phyloP scores from a whole-genome alignment of 1,140 invertebrate genomes.

The Aphaenogaster floridana region DNA sequence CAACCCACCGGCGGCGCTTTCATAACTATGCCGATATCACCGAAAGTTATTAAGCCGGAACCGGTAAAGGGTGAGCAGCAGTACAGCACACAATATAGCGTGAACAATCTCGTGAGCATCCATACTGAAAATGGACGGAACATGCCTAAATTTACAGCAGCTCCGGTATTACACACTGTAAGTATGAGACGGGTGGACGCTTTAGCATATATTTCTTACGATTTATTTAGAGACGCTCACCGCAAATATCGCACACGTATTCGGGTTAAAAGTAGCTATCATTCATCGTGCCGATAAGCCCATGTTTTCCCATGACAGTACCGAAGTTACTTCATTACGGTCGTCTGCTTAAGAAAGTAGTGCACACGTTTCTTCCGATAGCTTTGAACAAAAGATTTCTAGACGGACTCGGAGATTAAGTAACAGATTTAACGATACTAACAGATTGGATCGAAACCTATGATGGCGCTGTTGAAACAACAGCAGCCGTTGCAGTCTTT shows the following conservation, averaged over 20 bases:
- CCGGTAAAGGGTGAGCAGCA: constrained; percentile 82
- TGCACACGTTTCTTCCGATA: constrained; percentile 16
- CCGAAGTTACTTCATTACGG: not conserved
- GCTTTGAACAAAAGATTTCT: constrained; percentile 59
- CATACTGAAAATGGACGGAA: constrained; percentile 84
- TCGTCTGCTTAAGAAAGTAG: constrained; percentile 50
- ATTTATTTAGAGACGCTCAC: not conserved
- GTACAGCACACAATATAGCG: constrained; percentile 83
- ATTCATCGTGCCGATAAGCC: not conserved
- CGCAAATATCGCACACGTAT: not conserved
- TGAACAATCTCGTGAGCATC: constrained; percentile 83
- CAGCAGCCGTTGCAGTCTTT: constrained; percentile 85
- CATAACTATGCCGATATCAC: constrained; percentile 93
- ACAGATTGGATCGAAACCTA: constrained; percentile 85
- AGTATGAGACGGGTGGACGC: constrained; percentile 61
- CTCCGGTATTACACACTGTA: constrained; percentile 84
- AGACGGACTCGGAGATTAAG: constrained; percentile 70
- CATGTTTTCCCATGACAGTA: not conserved
- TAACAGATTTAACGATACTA: constrained; percentile 82
- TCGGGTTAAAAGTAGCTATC: not conserved
- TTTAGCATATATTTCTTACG: not conserved
- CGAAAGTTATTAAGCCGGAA: constrained; percentile 87
- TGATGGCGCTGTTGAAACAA: constrained; percentile 86
- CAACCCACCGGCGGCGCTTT: constrained; percentile 96
- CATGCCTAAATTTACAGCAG: constrained; percentile 83